These are phyloP conservation scores for Schlechtendalia chinensis DNA, from an alignment of 1,140 invertebrate genomes.

Conservation along the genomic window DNA sequence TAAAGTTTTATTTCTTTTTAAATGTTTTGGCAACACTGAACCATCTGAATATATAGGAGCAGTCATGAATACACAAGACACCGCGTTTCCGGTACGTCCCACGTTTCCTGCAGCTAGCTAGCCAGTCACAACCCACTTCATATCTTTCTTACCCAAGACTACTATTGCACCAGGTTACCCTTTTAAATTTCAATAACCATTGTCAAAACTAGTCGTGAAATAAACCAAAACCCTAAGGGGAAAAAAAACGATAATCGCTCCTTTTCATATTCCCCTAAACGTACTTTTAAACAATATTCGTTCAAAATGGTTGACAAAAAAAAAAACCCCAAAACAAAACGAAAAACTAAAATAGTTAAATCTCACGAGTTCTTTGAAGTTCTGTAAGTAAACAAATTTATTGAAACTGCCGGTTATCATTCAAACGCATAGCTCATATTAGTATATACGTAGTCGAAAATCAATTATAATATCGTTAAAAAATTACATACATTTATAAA, in stretches of 20 bases:
- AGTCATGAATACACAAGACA: slow-evolving; percentile 35
- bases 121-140: slow-evolving; percentile 18
- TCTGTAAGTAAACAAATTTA: neutral
- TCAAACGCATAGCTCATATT: neutral
- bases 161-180: neutral
- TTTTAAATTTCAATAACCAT: slow-evolving; percentile 48
- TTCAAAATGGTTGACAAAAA: neutral
- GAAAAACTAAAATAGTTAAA: neutral
- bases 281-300: slow-evolving; percentile 1
- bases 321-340: no score
- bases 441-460: no score
- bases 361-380: neutral
- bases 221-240: neutral
- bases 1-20: slow-evolving; percentile 13
- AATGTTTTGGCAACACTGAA: slow-evolving; percentile 42
- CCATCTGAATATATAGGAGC: slow-evolving; percentile 15
- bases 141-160: slow-evolving; percentile 15
- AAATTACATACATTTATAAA: neutral
- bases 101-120: slow-evolving; percentile 35
- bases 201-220: slow-evolving; percentile 2
- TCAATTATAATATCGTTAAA: slow-evolving; percentile 4
- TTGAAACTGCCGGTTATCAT: neutral
- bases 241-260: slow-evolving; percentile 2
- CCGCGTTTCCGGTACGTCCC: slow-evolving; percentile 43
- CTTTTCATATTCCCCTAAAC: neutral